Percentiles rank a stretch among this genome's conserved stretches.
Conservation (phyloP, 2,888 invertebrate genomes). For the Atrina japonica region DNA sequence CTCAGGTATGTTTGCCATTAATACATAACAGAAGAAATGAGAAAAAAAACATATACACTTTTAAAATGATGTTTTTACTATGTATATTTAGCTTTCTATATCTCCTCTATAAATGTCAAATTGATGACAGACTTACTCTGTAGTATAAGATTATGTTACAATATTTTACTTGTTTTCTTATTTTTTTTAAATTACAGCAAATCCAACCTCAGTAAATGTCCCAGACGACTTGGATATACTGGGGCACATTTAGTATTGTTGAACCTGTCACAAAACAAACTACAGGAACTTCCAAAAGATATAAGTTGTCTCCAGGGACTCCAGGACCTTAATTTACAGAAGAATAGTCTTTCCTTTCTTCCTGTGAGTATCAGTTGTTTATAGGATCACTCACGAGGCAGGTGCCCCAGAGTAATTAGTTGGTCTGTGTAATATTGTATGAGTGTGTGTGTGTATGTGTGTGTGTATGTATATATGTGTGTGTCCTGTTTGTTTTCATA, state of each 20-base stretch:
- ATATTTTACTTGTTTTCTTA: neutral
- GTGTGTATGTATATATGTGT: too few species aligned
- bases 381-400: neutral
- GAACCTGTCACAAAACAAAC: conserved; percentile 60
- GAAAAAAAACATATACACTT: neutral
- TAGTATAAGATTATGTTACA: too few species aligned
- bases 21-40: neutral
- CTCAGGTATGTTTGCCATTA: conserved; percentile 46
- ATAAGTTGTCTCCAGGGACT: conserved; percentile 66
- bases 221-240: conserved; percentile 63
- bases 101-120: too few species aligned
- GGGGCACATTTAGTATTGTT: conserved; percentile 64
- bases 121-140: too few species aligned
- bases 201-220: conserved; percentile 53
- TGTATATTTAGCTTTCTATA: too few species aligned
- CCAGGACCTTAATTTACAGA: conserved; percentile 53
- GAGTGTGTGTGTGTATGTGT: too few species aligned
- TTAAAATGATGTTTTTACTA: too few species aligned
- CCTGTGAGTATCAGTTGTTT: conserved; percentile 58
- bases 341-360: conserved; percentile 54
- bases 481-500: too few species aligned
- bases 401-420: too few species aligned
- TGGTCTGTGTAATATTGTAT: too few species aligned
- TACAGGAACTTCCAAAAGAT: conserved; percentile 58
- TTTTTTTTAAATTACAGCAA: conserved; percentile 45